These are phyloP conservation scores for Norana najaformis DNA, from an alignment of 2,888 invertebrate species.

Conservation along the genomic window DNA sequence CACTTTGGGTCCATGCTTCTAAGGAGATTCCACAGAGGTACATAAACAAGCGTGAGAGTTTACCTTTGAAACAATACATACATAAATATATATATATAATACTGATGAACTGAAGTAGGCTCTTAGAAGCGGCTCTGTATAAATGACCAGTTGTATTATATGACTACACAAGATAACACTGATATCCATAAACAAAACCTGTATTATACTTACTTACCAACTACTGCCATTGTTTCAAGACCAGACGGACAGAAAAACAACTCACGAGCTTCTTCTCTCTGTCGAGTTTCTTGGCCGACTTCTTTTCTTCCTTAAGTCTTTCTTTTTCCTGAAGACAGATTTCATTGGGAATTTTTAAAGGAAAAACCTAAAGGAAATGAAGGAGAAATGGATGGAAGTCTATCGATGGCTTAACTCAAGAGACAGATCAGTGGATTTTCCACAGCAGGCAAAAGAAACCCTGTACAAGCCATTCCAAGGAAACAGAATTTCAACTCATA, in stretches of 20 bases:
- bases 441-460: background rate
- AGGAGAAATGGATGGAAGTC: too few relatives aligned
- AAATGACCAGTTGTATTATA: background rate
- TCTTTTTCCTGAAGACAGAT: constrained; percentile 60
- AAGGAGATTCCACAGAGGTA: background rate
- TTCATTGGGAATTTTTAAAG: background rate
- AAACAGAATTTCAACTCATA: background rate
- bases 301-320: constrained; percentile 79
- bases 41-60: background rate
- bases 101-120: background rate
- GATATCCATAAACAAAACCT: background rate
- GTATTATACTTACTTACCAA: background rate
- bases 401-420: too few relatives aligned
- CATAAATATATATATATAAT: too few relatives aligned
- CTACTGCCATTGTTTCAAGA: background rate
- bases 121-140: background rate
- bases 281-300: constrained; percentile 71
- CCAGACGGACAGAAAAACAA: background rate
- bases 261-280: constrained; percentile 74
- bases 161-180: background rate
- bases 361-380: background rate
- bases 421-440: too few relatives aligned
- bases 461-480: background rate
- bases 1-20: background rate
- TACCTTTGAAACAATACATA: background rate